Conservation (phyloP, 1,140 invertebrate genomes). For the Bursaphelenchus mucronatus region DNA sequence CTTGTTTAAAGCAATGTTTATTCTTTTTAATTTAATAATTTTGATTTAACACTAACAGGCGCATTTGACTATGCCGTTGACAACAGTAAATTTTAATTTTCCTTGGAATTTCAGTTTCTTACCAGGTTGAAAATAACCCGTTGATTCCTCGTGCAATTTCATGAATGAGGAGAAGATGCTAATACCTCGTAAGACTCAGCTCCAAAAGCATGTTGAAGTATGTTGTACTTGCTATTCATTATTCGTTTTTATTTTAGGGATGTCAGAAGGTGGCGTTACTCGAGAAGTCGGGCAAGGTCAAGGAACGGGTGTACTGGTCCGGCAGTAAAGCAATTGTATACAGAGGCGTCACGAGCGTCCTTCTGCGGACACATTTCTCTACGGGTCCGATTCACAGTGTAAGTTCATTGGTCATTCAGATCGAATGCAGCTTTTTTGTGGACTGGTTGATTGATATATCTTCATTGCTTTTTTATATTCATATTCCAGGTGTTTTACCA, state of each 20-base stretch:
- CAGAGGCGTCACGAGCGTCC: conserved; percentile 3
- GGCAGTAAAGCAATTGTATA: conserved; percentile 11
- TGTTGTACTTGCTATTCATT: conserved; percentile 2
- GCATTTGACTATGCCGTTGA: no score
- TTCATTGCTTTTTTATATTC: not conserved
- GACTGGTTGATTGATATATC: not conserved
- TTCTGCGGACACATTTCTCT: conserved; percentile 15
- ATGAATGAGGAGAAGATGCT: no score
- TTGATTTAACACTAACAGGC: no score
- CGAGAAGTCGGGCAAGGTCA: not conserved
- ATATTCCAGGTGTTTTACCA: conserved; percentile 16
- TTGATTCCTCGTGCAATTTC: no score
- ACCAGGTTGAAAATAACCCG: no score
- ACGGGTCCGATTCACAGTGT: conserved; percentile 12
- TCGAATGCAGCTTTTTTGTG: no score
- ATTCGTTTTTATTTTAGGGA: conserved; percentile 10
- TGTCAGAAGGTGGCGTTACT: conserved; percentile 3
- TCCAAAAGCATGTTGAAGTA: conserved; percentile 8
- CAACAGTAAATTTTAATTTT: no score
- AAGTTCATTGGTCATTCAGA: not conserved
- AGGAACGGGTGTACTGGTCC: conserved; percentile 8
- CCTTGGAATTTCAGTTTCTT: no score
- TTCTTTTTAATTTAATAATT: no score
- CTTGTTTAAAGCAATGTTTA: no score
- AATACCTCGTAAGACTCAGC: no score